Percentiles rank a stretch among this genome's conserved stretches.
Evolutionary conservation across 2,797 vertebrate species (phyloP).

Genomic region (Heliangelus exortis): DNA sequence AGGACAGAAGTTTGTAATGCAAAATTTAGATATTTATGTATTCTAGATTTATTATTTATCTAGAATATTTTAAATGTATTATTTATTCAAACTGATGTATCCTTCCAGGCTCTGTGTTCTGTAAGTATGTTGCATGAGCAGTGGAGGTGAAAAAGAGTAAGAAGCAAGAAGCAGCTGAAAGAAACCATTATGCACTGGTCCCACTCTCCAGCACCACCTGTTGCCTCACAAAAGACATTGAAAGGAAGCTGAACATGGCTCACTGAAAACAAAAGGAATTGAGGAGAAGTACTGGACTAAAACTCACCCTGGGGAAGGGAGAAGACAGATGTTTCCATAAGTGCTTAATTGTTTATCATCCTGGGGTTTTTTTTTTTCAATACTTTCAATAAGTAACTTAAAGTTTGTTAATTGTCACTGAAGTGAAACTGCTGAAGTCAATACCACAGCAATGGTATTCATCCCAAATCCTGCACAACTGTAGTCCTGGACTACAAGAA

Average conservation of each 20-base stretch:
- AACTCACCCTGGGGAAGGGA: neutral
- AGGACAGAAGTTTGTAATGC: neutral
- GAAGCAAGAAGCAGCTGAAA: neutral
- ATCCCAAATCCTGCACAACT: neutral
- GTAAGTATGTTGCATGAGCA: neutral
- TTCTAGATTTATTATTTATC: no score
- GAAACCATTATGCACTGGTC: neutral
- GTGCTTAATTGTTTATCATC: neutral
- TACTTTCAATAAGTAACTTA: neutral
- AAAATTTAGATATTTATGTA: neutral
- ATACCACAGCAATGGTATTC: neutral
- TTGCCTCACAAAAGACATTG: neutral
- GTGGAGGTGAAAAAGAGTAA: neutral
- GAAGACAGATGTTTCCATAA: neutral
- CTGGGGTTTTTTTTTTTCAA: neutral
- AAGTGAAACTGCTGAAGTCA: neutral
- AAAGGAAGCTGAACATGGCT: neutral
- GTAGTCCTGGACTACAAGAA: neutral
- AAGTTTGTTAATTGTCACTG: neutral
- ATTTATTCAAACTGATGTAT: neutral
- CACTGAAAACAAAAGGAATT: neutral
- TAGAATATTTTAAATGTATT: neutral
- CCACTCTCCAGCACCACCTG: neutral
- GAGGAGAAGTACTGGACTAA: neutral
- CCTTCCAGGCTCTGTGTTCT: neutral